Percentiles rank a stretch among this genome's conserved stretches.
Evolutionary conservation across 2,797 vertebrate species (phyloP).

Genomic region (Hyperoplus lanceolatus): DNA sequence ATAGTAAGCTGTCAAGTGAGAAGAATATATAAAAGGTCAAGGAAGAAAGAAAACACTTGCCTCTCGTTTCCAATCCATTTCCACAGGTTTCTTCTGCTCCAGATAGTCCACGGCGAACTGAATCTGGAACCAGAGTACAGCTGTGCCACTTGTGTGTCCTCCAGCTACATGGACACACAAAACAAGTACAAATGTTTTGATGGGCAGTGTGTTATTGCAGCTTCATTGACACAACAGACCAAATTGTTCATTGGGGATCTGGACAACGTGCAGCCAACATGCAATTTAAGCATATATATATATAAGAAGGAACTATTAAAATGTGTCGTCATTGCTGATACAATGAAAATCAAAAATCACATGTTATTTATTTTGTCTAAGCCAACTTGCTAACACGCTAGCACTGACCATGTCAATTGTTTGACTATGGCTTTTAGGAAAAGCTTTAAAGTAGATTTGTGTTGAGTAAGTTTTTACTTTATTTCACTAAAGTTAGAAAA

Average conservation of each 20-base stretch:
- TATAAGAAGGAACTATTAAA: background rate
- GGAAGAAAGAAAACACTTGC: conserved; percentile 75
- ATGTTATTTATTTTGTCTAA: background rate
- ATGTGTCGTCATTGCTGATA: background rate
- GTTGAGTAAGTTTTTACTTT: too few species aligned
- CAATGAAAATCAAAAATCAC: background rate
- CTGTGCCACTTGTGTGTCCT: conserved; percentile 90
- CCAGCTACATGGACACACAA: conserved; percentile 86
- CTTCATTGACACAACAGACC: background rate
- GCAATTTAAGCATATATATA: background rate
- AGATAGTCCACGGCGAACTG: conserved; percentile 82
- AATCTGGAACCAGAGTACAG: conserved; percentile 91
- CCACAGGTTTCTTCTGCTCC: conserved; percentile 90
- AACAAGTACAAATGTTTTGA: conserved; percentile 14
- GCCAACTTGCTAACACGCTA: too few species aligned
- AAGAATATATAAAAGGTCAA: conserved; percentile 2
- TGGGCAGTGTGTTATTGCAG: background rate
- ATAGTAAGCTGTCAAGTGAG: conserved; percentile 21
- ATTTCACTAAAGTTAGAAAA: too few species aligned
- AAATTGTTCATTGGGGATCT: background rate
- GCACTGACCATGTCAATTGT: too few species aligned
- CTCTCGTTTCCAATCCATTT: conserved; percentile 92
- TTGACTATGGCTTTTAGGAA: too few species aligned
- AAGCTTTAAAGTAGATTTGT: too few species aligned
- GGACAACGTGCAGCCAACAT: background rate